phyloP scores from a whole-genome alignment of 2,113 vertebrate genomes.

The Hystrix brachyura region DNA sequence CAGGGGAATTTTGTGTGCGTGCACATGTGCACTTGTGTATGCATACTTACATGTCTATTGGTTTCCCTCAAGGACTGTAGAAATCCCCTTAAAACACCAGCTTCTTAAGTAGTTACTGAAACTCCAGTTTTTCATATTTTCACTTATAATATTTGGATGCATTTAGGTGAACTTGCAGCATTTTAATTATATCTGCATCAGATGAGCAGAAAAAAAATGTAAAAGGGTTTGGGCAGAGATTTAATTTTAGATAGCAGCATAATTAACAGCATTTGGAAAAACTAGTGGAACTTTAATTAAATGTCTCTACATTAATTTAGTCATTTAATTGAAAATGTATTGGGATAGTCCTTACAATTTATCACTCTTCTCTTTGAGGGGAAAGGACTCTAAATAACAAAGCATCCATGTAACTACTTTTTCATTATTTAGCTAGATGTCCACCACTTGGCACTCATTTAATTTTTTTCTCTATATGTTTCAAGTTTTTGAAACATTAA shows the following conservation, averaged over 20 bases:
- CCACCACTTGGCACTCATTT: conserved; percentile 55
- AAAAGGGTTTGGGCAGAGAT: conserved; percentile 88
- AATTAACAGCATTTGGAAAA: conserved; percentile 91
- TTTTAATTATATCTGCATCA: conserved; percentile 89
- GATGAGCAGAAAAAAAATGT: conserved; percentile 86
- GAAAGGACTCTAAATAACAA: conserved; percentile 79
- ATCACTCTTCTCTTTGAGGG: conserved; percentile 82
- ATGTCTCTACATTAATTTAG: conserved; percentile 88
- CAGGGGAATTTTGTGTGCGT: conserved; percentile 51
- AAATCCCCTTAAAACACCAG: conserved; percentile 83
- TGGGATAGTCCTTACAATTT: conserved; percentile 85
- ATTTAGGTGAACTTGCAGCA: conserved; percentile 85
- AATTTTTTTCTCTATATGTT: conserved; percentile 28
- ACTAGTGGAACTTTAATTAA: conserved; percentile 90
- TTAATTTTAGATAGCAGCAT: conserved; percentile 91
- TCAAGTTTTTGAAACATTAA: conserved; percentile 46
- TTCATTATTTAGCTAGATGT: conserved; percentile 77
- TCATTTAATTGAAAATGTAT: conserved; percentile 89
- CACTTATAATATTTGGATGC: conserved; percentile 79
- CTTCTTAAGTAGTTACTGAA: conserved; percentile 71
- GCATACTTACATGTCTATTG: conserved; percentile 28
- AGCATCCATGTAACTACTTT: conserved; percentile 66
- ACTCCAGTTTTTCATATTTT: conserved; percentile 71
- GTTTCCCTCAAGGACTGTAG: conserved; percentile 59
- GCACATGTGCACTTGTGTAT: not conserved